Percentiles rank a stretch among this genome's conserved stretches.
These are phyloP conservation scores for Drosophila burlai DNA, from an alignment of 1,140 invertebrate genomes.

Conservation along the genomic window DNA sequence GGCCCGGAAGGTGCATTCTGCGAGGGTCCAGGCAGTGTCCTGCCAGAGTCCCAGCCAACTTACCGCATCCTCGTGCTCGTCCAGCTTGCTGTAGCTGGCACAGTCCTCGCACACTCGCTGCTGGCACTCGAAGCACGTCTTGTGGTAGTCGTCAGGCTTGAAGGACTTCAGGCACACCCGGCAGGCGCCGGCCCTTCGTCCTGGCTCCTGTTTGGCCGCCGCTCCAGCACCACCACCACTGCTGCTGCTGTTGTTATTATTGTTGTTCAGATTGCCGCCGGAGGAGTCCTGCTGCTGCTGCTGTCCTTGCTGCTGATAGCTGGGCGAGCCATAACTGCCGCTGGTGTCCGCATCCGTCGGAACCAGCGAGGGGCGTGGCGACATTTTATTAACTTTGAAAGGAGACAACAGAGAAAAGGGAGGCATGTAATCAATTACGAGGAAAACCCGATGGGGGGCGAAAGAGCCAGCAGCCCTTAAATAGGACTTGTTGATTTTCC, in stretches of 20 bases:
- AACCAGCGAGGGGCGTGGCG: constrained; percentile 87
- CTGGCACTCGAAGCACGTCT: constrained; percentile 94
- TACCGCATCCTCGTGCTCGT: constrained; percentile 92
- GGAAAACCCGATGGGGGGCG: not conserved
- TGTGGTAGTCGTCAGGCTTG: constrained; percentile 93
- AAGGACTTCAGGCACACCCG: constrained; percentile 94
- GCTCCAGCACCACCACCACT: constrained; percentile 30
- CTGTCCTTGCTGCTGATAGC: constrained; percentile 79
- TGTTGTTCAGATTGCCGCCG: constrained; percentile 82
- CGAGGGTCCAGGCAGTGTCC: constrained; percentile 1
- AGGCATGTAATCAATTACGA: constrained; percentile 43
- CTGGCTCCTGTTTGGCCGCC: constrained; percentile 89
- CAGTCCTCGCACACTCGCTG: constrained; percentile 96
- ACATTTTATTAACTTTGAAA: constrained; percentile 88
- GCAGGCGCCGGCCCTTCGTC: constrained; percentile 91
- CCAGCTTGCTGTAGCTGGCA: constrained; percentile 93
- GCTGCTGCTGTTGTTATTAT: constrained; percentile 63
- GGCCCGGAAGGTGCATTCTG: constrained; percentile 58
- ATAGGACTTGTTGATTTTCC: constrained; percentile 55
- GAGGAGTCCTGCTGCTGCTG: constrained; percentile 70
- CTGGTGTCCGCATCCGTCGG: constrained; percentile 82
- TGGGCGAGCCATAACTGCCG: constrained; percentile 67
- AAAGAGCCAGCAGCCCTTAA: constrained; percentile 2
- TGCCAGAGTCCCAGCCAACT: constrained; percentile 65
- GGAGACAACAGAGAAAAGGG: constrained; percentile 52